Conservation (phyloP, 2,888 invertebrate species). For the Leptopilina drosophilae region DNA sequence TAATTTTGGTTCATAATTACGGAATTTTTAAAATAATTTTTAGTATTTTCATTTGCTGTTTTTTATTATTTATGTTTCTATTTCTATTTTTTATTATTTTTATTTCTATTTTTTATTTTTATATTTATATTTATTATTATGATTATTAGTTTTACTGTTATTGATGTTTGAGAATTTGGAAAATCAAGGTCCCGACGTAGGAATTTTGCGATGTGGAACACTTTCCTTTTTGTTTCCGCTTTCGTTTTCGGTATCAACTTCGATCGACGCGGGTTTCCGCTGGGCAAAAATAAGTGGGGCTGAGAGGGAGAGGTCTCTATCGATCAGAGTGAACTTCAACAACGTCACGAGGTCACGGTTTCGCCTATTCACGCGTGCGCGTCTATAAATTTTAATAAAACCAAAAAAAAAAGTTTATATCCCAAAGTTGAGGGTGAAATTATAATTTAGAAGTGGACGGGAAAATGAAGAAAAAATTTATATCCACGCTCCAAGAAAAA, state of each 20-base stretch:
- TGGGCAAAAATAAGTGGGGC: background rate
- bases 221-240: slow-evolving; percentile 38
- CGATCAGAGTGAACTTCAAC: slow-evolving; percentile 37
- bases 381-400: background rate
- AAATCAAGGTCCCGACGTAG: background rate
- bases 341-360: slow-evolving; percentile 42
- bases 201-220: slow-evolving; percentile 12
- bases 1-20: no score
- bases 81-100: background rate
- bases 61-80: no score
- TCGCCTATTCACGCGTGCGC: slow-evolving; percentile 34
- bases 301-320: slow-evolving; percentile 4
- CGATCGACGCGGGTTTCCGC: background rate
- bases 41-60: no score
- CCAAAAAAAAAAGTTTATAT: background rate
- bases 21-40: no score
- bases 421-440: background rate
- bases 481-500: background rate
- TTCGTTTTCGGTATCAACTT: slow-evolving; percentile 25
- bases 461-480: background rate
- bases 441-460: background rate
- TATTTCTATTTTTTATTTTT: no score
- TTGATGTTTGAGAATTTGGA: background rate
- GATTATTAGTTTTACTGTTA: background rate
- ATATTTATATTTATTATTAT: background rate